Conservation (phyloP, 2,888 invertebrate species). For the Neoscelio sp. region DNA sequence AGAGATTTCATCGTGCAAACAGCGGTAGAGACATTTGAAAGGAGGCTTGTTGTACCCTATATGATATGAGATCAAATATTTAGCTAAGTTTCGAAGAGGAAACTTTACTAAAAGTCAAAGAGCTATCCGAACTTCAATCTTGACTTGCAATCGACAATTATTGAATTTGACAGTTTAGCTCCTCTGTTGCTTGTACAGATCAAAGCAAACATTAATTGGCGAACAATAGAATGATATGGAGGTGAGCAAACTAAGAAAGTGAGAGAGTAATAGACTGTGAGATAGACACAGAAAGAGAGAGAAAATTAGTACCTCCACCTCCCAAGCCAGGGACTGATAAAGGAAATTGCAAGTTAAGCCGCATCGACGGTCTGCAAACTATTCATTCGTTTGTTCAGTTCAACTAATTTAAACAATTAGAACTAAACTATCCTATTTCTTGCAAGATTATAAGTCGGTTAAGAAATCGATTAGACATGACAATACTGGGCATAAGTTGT, state of each 20-base stretch:
- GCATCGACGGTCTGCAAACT: slow-evolving; percentile 24
- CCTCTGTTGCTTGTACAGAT: slow-evolving; percentile 5
- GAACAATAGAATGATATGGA: slow-evolving; percentile 37
- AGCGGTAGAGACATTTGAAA: slow-evolving; percentile 42
- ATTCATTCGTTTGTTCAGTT: slow-evolving; percentile 9
- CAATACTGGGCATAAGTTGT: no score
- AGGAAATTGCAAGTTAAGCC: slow-evolving; percentile 40
- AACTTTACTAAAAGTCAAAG: slow-evolving; percentile 52
- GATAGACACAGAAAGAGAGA: slow-evolving; percentile 4
- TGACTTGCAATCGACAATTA: slow-evolving; percentile 47
- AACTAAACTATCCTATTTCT: slow-evolving; percentile 7
- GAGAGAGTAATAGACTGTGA: slow-evolving; percentile 2
- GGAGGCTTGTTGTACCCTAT: slow-evolving; percentile 38
- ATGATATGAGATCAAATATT: slow-evolving; percentile 56
- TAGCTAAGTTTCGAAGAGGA: slow-evolving; percentile 35
- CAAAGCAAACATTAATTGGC: slow-evolving; percentile 39
- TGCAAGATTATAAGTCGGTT: background rate
- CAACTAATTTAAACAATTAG: slow-evolving; percentile 22
- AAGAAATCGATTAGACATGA: no score
- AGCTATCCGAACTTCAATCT: slow-evolving; percentile 40
- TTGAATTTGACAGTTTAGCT: slow-evolving; percentile 42
- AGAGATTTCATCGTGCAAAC: slow-evolving; percentile 42
- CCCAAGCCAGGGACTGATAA: slow-evolving; percentile 1
- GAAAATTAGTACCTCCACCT: no score
- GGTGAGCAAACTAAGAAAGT: slow-evolving; percentile 7